phyloP scores from a whole-genome alignment of 2,797 vertebrate genomes.

The Meda fulgida region DNA sequence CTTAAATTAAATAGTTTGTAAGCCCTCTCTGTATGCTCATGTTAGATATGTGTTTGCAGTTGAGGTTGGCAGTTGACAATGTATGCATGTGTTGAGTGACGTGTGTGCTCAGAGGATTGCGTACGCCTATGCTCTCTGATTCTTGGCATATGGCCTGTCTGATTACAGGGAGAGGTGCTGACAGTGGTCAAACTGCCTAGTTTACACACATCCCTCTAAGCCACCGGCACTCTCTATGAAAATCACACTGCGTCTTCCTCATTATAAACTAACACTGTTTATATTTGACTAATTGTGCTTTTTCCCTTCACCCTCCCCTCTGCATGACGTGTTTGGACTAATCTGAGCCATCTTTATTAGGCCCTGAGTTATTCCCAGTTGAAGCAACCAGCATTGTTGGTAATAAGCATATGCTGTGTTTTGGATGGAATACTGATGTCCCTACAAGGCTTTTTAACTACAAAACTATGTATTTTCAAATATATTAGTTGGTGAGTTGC shows the following conservation, averaged over 20 bases:
- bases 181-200: slow-evolving; percentile 67
- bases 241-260: neutral
- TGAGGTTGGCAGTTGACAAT: slow-evolving; percentile 26
- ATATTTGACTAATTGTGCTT: slow-evolving; percentile 23
- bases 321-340: slow-evolving; percentile 17
- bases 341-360: slow-evolving; percentile 33
- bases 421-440: neutral
- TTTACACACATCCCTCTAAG: slow-evolving; percentile 29
- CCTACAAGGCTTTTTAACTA: neutral
- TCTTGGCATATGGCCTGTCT: slow-evolving; percentile 5
- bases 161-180: slow-evolving; percentile 73
- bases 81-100: slow-evolving; percentile 23
- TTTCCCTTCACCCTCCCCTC: neutral
- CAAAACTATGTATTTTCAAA: neutral
- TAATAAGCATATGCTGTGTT: slow-evolving; percentile 3
- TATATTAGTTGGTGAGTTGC: neutral
- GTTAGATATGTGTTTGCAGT: slow-evolving; percentile 25
- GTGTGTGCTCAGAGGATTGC: slow-evolving; percentile 20
- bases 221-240: neutral
- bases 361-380: slow-evolving; percentile 19
- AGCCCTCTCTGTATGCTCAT: neutral
- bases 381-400: neutral
- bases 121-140: slow-evolving; percentile 7
- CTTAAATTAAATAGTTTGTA: neutral
- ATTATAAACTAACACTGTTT: neutral